A percentile compares a stretch with the other conserved stretches of the same genome.
phyloP scores from a whole-genome alignment of 2,113 vertebrate genomes.

The Mungos mungo region DNA sequence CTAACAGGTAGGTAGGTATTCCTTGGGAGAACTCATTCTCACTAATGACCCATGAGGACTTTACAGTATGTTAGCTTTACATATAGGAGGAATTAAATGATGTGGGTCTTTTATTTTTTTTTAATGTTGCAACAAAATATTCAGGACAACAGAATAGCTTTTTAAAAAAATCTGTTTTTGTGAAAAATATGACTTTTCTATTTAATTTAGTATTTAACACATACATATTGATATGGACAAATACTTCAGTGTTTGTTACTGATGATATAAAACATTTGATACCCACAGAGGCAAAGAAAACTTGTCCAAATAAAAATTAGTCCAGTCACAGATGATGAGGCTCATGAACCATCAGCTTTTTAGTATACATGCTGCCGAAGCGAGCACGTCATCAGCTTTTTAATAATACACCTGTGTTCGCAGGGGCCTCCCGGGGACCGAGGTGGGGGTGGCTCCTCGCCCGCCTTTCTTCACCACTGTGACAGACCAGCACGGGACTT shows the following conservation, averaged over 20 bases:
- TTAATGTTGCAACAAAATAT: not conserved
- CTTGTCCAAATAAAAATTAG: not conserved
- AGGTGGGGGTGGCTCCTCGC: not conserved
- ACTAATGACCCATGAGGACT: not conserved
- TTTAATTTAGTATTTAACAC: constrained; percentile 14
- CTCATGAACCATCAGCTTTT: not conserved
- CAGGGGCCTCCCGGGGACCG: not conserved
- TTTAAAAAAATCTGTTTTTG: not conserved
- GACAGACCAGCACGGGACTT: not conserved
- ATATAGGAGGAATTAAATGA: not conserved
- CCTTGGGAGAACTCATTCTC: not conserved
- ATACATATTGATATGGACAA: not conserved
- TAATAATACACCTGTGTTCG: not conserved
- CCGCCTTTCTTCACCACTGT: not conserved
- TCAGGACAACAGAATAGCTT: not conserved
- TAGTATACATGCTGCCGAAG: no score
- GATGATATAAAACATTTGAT: not conserved
- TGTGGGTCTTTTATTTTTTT: not conserved
- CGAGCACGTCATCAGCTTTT: not conserved
- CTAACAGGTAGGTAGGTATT: not conserved
- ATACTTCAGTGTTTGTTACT: not conserved
- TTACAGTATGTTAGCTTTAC: not conserved
- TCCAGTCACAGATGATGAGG: not conserved
- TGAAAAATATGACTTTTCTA: not conserved
- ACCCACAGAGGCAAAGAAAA: not conserved